Base-by-base conservation (phyloP, 2,113 vertebrate genomes). In the Enhydra lutris region DNA sequence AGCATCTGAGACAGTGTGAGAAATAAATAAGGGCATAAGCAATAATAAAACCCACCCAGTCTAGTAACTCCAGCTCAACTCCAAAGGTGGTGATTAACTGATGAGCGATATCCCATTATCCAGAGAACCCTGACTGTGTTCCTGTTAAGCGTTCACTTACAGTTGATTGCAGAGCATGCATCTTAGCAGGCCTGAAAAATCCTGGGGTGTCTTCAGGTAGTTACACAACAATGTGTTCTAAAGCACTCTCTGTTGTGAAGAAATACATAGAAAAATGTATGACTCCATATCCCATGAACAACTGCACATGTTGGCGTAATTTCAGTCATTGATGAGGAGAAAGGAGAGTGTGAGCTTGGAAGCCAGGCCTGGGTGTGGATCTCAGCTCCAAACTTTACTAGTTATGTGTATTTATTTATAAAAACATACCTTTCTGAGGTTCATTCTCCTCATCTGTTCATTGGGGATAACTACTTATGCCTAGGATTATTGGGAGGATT, bases 11-110 rank as follows among this genome's bases (percentile, higher is more conserved):
- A 69, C 21, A 78, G 76, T 91, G 39, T 93, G 34, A 91, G 26
- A 93, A 94, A 87, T 86, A 92, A 94, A 81, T 91, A 91, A 94
- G 52, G 55, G 87, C 47, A 87, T 50, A 93, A 95, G 39, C n/a
- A 67, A 91, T 57, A 50, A 91, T 65, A 78, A 97, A 97, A 94
- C 4, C 14, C 23, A 15, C 73, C 42, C 61, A 86, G 39, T 82
- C 80, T 94, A 42, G 26, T 89, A 63, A 93, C 29, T 96, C 42
- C 24, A 85, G 47, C 73, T 95, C 45, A 92, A 7, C 76, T 94
- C 59, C 67, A 83, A 80, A 97, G 45, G 63, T 89, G 39, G 29
- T 87, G 24, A 92, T 96, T 83, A 94, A 76, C 55, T 97, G 55
- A 69, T 71, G 34, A 63, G 21, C 61, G 45, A 95, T 23, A 95